Conservation (phyloP, 2,888 invertebrate genomes). For the Lasiommata megera region DNA sequence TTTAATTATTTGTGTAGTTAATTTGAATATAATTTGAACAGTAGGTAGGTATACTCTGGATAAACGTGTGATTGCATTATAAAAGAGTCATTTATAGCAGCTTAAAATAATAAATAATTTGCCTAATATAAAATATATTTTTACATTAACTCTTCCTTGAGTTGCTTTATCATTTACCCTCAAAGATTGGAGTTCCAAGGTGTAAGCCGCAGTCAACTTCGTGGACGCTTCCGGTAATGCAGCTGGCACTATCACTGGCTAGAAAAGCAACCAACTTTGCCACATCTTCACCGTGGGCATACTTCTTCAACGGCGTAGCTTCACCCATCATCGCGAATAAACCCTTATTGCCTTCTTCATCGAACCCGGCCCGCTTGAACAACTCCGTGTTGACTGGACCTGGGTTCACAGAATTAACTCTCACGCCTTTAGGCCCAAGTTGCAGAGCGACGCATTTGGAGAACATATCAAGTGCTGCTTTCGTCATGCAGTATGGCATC, state of each 20-base stretch:
- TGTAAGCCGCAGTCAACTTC: slow-evolving; percentile 57
- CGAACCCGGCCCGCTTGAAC: slow-evolving; percentile 53
- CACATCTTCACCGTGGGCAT: slow-evolving; percentile 51
- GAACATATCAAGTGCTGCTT: slow-evolving; percentile 63
- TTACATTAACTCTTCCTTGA: not conserved
- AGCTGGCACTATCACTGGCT: slow-evolving; percentile 56
- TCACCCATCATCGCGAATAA: slow-evolving; percentile 46
- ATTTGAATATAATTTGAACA: too few relatives aligned
- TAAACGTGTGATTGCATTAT: too few relatives aligned
- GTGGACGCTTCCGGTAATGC: slow-evolving; percentile 56
- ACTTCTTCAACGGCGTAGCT: slow-evolving; percentile 48
- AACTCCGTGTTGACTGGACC: slow-evolving; percentile 60
- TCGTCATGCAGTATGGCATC: slow-evolving; percentile 63
- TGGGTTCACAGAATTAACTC: slow-evolving; percentile 64
- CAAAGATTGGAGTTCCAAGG: slow-evolving; percentile 37
- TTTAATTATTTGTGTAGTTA: too few relatives aligned
- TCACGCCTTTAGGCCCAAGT: slow-evolving; percentile 52
- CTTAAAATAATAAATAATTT: too few relatives aligned
- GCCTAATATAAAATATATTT: too few relatives aligned
- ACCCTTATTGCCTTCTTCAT: slow-evolving; percentile 42
- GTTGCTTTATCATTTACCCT: not conserved
- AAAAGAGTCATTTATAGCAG: too few relatives aligned
- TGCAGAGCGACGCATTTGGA: slow-evolving; percentile 62
- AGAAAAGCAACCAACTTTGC: slow-evolving; percentile 57
- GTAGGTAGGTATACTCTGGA: too few relatives aligned